A percentile compares a stretch with the other conserved stretches of the same genome.
Conservation (phyloP, 2,797 vertebrate species). For the Cryptoblepharus egeriae region DNA sequence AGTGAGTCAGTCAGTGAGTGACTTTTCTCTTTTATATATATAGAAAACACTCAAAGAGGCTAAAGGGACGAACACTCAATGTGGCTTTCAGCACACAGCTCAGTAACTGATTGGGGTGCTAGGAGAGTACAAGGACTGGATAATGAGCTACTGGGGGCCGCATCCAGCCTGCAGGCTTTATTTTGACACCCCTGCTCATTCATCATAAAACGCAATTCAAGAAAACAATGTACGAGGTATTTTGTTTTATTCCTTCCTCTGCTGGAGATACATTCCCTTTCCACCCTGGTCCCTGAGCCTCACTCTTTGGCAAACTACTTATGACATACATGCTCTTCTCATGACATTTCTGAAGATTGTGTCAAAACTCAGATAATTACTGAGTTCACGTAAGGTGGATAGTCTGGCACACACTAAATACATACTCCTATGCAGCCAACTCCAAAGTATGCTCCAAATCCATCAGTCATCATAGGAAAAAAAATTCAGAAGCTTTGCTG, state of each 20-base stretch:
- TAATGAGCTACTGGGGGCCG: too few species aligned
- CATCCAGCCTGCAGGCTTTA: too few species aligned
- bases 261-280: constrained; percentile 17
- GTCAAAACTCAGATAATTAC: constrained; percentile 58
- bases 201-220: constrained; percentile 34
- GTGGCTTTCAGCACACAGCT: too few species aligned
- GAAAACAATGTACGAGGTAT: constrained; percentile 31
- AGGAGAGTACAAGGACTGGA: too few species aligned
- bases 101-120: too few species aligned
- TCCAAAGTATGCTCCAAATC: constrained; percentile 67
- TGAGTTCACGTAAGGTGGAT: constrained; percentile 57
- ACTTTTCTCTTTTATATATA: too few species aligned
- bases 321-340: constrained; percentile 7
- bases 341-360: constrained; percentile 44
- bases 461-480: constrained; percentile 74
- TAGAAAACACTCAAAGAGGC: too few species aligned
- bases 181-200: constrained; percentile 16
- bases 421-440: constrained; percentile 65
- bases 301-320: constrained; percentile 39
- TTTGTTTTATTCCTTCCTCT: constrained; percentile 35
- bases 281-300: constrained; percentile 46
- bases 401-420: constrained; percentile 60
- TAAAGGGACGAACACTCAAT: too few species aligned
- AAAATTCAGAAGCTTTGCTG: constrained; percentile 68
- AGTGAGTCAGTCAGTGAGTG: too few species aligned